These are phyloP conservation scores for Microcebus jonahi DNA, from an alignment of 2,113 vertebrate genomes.

Conservation along the genomic window DNA sequence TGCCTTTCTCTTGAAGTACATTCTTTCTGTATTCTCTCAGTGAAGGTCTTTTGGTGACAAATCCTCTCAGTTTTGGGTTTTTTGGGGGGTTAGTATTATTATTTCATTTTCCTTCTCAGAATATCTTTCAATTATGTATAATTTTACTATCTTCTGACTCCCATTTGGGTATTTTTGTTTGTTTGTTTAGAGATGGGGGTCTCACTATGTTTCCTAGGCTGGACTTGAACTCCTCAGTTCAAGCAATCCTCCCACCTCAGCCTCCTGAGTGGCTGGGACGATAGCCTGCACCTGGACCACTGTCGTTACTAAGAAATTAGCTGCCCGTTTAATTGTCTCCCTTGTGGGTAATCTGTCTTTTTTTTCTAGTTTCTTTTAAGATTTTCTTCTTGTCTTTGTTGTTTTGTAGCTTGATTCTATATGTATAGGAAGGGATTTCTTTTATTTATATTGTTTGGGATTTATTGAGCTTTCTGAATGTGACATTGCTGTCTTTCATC, in stretches of 20 bases:
- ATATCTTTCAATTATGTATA: background rate
- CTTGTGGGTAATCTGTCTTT: background rate
- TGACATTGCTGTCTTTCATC: background rate
- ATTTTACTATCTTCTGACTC: background rate
- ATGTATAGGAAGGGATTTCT: background rate
- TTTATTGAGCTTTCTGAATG: background rate
- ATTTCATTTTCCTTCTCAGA: conserved; percentile 52
- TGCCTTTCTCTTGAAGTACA: background rate
- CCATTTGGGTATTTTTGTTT: background rate
- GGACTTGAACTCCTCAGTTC: background rate
- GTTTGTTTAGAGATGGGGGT: background rate
- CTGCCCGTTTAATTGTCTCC: background rate
- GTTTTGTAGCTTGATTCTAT: background rate
- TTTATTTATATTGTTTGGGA: conserved; percentile 16
- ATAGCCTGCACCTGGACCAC: background rate
- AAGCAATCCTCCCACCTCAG: background rate
- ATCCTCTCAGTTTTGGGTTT: background rate
- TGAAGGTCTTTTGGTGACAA: background rate
- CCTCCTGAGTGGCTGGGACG: background rate
- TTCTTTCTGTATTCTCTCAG: background rate
- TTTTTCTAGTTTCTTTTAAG: conserved; percentile 44
- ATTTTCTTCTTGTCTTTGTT: conserved; percentile 47
- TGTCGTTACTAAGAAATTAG: conserved; percentile 22
- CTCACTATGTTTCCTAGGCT: background rate
- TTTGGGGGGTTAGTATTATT: background rate